Percentiles rank a stretch among this genome's conserved stretches.
Conservation (phyloP, 2,888 invertebrate species). For the Glaucopsyche alexis region DNA sequence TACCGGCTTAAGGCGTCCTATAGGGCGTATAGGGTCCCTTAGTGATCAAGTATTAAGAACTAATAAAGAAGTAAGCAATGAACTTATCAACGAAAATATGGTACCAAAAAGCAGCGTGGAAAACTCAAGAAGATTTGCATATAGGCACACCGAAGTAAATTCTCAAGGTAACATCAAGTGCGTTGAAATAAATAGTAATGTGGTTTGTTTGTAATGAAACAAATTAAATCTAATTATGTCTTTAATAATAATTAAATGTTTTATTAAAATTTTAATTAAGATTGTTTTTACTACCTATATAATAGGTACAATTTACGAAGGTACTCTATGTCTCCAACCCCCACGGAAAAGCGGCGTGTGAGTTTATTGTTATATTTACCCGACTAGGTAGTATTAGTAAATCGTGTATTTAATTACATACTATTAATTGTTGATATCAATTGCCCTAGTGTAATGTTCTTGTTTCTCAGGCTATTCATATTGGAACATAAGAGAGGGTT, state of each 20-base stretch:
- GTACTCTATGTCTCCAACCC: too few species aligned
- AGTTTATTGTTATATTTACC: too few species aligned
- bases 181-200: constrained; percentile 50
- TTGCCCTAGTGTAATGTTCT: too few species aligned
- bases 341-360: too few species aligned
- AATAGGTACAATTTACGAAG: too few species aligned
- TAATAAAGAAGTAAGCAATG: constrained; percentile 27
- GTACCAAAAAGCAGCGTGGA: not conserved
- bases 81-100: not conserved
- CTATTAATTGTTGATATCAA: too few species aligned
- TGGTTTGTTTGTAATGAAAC: constrained; percentile 47
- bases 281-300: too few species aligned
- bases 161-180: constrained; percentile 43
- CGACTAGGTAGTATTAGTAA: too few species aligned
- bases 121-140: constrained; percentile 11
- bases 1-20: constrained; percentile 46
- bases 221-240: not conserved
- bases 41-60: not conserved
- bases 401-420: too few species aligned
- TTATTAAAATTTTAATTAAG: not conserved
- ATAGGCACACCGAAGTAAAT: not conserved
- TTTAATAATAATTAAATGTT: not conserved
- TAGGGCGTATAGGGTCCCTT: not conserved
- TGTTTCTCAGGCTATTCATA: too few species aligned
- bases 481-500: too few species aligned